Conservation (phyloP, 1,140 invertebrate genomes). For the Pectinophora gossypiella region DNA sequence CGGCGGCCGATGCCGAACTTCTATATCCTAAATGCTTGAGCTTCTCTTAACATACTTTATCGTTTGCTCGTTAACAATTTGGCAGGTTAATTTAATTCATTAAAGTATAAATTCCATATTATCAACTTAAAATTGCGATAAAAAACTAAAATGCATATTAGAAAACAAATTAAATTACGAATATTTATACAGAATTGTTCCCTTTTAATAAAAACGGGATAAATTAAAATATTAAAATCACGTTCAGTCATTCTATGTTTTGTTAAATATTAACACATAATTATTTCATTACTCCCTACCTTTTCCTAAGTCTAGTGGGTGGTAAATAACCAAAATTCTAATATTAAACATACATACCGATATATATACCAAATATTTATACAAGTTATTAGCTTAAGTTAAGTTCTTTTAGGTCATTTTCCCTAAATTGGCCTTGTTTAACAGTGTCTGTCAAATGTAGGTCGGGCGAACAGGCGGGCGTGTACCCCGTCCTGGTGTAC, state of each 20-base stretch:
- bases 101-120: constrained; percentile 57
- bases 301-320: constrained; percentile 71
- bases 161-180: constrained; percentile 68
- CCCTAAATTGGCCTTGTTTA: constrained; percentile 66
- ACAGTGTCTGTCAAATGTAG: constrained; percentile 60
- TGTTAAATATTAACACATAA: constrained; percentile 72
- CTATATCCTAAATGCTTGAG: constrained; percentile 70
- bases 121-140: constrained; percentile 64
- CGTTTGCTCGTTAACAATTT: constrained; percentile 68
- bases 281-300: constrained; percentile 69
- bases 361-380: constrained; percentile 74
- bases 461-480: constrained; percentile 22
- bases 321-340: constrained; percentile 73
- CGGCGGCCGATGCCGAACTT: constrained; percentile 21
- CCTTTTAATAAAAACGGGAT: constrained; percentile 53
- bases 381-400: constrained; percentile 74
- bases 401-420: constrained; percentile 68
- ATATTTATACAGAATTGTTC: constrained; percentile 70
- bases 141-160: constrained; percentile 70
- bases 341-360: constrained; percentile 74
- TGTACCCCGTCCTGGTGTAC: constrained; percentile 10
- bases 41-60: constrained; percentile 61
- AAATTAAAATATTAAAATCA: constrained; percentile 66
- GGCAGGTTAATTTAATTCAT: constrained; percentile 68
- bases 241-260: constrained; percentile 70